Percentiles rank a stretch among this genome's conserved stretches.
Evolutionary conservation across 2,888 invertebrate species (phyloP).

Genomic region (Campopleginae sp.): DNA sequence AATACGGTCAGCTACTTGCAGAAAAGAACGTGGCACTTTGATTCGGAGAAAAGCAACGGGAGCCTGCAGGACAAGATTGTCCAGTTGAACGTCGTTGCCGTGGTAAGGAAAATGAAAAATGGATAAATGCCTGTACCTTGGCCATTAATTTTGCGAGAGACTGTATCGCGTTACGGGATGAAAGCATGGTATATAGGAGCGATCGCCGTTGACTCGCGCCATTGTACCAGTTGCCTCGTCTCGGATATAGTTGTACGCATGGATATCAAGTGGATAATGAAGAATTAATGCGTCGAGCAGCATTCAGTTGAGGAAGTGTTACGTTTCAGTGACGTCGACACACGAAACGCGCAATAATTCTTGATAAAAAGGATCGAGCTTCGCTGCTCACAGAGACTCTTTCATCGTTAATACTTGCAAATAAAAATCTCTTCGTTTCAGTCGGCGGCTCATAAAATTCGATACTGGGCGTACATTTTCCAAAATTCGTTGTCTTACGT

Average conservation of each 20-base stretch:
- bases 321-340: slow-evolving; percentile 39
- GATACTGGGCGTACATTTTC: slow-evolving; percentile 86
- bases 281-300: slow-evolving; percentile 60
- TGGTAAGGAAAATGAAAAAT: slow-evolving; percentile 86
- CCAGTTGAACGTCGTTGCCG: slow-evolving; percentile 91
- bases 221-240: slow-evolving; percentile 53
- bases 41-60: slow-evolving; percentile 88
- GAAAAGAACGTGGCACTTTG: slow-evolving; percentile 89
- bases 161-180: neutral
- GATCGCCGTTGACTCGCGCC: slow-evolving; percentile 49
- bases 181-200: neutral
- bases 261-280: slow-evolving; percentile 66
- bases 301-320: slow-evolving; percentile 59
- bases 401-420: neutral
- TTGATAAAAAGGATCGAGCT: neutral
- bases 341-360: neutral
- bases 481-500: slow-evolving; percentile 87
- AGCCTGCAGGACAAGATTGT: slow-evolving; percentile 89
- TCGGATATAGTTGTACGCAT: slow-evolving; percentile 46
- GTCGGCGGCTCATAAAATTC: slow-evolving; percentile 87
- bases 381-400: neutral
- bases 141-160: neutral
- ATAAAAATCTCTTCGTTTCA: slow-evolving; percentile 73
- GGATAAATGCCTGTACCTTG: neutral
- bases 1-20: slow-evolving; percentile 90